A percentile compares a stretch with the other conserved stretches of the same genome.
Evolutionary conservation across 2,888 invertebrate species (phyloP).

Genomic region (Cantharis rufa): DNA sequence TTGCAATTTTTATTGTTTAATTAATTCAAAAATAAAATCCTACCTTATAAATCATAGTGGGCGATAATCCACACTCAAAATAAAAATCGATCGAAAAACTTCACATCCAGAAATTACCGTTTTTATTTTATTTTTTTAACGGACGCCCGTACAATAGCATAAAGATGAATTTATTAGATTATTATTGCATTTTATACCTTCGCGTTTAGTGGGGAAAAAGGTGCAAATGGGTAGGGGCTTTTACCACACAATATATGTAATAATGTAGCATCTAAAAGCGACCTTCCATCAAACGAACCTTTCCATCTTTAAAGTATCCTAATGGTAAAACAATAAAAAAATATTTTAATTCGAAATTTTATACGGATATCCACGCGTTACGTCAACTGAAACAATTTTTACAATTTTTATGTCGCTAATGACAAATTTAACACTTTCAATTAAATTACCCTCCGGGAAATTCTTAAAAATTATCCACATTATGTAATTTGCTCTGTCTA

Average conservation of each 20-base stretch:
- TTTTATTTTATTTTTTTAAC: slow-evolving; percentile 4
- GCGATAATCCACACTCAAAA: slow-evolving; percentile 24
- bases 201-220: slow-evolving; percentile 48
- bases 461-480: neutral
- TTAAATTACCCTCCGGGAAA: neutral
- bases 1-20: neutral
- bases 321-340: neutral
- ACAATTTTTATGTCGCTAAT: neutral
- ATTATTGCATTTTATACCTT: slow-evolving; percentile 51
- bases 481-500: too few species aligned
- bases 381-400: neutral
- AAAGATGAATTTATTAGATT: slow-evolving; percentile 48
- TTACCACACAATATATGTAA: slow-evolving; percentile 46
- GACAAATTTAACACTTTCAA: neutral
- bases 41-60: slow-evolving; percentile 22
- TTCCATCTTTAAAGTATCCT: slow-evolving; percentile 11
- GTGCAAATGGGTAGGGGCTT: slow-evolving; percentile 41
- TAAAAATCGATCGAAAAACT: slow-evolving; percentile 5
- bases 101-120: slow-evolving; percentile 21
- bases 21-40: neutral
- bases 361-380: neutral
- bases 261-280: slow-evolving; percentile 45
- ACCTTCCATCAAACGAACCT: slow-evolving; percentile 26
- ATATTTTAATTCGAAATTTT: neutral
- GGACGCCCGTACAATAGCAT: slow-evolving; percentile 34